Evolutionary conservation across 1,140 invertebrate genomes (phyloP).

Genomic region (Dicyema japonicum): DNA sequence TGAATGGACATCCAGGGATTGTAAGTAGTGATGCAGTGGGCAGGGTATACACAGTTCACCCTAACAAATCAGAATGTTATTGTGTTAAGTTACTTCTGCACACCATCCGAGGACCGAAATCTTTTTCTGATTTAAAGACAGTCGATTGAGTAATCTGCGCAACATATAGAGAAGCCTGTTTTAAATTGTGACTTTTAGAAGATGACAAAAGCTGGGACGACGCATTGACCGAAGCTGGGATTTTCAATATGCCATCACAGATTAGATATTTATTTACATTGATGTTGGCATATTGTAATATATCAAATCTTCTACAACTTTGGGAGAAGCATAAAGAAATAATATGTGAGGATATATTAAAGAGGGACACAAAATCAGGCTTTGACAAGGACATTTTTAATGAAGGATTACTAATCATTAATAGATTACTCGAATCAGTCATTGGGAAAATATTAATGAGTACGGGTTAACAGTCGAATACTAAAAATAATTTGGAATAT

Average conservation of each 20-base stretch:
- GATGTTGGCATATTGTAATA: slow-evolving; percentile 1
- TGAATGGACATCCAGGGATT: too few relatives aligned
- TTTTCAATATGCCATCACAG: slow-evolving; percentile 10
- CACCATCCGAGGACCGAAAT: slow-evolving; percentile 16
- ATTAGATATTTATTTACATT: slow-evolving; percentile 7
- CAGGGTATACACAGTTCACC: slow-evolving; percentile 13
- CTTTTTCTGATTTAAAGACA: slow-evolving; percentile 15
- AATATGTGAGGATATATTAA: slow-evolving; percentile 1
- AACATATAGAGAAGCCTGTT: slow-evolving; percentile 15
- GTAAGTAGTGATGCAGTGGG: slow-evolving; percentile 8
- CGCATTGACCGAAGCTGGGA: slow-evolving; percentile 11
- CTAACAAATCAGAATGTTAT: slow-evolving; percentile 15
- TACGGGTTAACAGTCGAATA: too few relatives aligned
- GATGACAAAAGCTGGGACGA: slow-evolving; percentile 15
- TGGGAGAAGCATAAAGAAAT: slow-evolving; percentile 3
- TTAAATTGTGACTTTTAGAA: slow-evolving; percentile 11
- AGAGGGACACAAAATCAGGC: too few relatives aligned
- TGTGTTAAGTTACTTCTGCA: slow-evolving; percentile 16
- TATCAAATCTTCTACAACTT: slow-evolving; percentile 1
- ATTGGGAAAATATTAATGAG: too few relatives aligned
- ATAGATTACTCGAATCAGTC: too few relatives aligned
- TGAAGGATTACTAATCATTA: too few relatives aligned
- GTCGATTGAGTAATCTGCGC: slow-evolving; percentile 16
- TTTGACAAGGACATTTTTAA: too few relatives aligned
- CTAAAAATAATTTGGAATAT: too few relatives aligned